Evolutionary conservation across 2,113 vertebrate species (phyloP), one percentile per base, ranked within the genome.

Genomic region (Eupsittula cactorum): DNA sequence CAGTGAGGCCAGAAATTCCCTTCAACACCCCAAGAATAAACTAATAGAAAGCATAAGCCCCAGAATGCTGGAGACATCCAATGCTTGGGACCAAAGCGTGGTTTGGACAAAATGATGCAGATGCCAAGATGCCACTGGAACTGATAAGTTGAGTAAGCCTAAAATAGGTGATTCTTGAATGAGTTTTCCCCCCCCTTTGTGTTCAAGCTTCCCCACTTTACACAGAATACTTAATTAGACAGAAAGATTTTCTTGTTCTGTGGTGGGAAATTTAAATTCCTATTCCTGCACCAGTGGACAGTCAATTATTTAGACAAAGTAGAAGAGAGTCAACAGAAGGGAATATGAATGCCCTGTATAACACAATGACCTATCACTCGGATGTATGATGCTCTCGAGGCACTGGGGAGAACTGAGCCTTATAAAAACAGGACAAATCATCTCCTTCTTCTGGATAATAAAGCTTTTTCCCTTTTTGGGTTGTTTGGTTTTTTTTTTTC

Each of bases 261-360:
- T 25, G 49, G 35, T 29, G 47, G 52, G 24, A 89, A 52, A 91
- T 89, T 93, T 76, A 81, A 70, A 69, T 86, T 82, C 67, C 23
- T 82, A 9, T 82, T 94, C 49, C 28, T 50, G 46, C 76, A 92
- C 52, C 63, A 91, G 63, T 88, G 80, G 67, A 74, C 85, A 82
- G 69, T 87, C 70, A 94, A 93, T 93, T 90, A 96, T 85, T 95
- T 91, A 90, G 63, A 87, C 15, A 80, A 95, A 91, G 75, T 33
- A 65, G 70, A 77, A 73, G 19, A 70, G 11, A 90, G 53, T 42
- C 74, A 91, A 90, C 70, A 74, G 82, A 92, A 90, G 78, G 73
- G 75, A 82, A 75, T 73, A 39, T 11, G 31, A 92, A 91, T 65
- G 70, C 70, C 55, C 47, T 0, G 0, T 71, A 57, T 42, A 89